A percentile compares a stretch with the other conserved stretches of the same genome.
Evolutionary conservation across 2,888 invertebrate species (phyloP).

Genomic region (Leucophora obtusa): DNA sequence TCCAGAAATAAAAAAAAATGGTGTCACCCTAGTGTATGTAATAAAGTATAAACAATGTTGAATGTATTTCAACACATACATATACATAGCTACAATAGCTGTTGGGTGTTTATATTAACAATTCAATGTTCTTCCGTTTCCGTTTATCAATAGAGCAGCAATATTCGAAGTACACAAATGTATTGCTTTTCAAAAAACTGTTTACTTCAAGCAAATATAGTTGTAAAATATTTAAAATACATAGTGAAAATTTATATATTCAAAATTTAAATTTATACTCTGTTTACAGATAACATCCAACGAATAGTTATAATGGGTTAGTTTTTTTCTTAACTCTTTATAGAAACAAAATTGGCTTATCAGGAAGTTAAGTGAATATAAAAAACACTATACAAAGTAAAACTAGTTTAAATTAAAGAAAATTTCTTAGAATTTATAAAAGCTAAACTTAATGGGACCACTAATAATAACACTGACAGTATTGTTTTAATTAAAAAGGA

Average conservation of each 20-base stretch:
- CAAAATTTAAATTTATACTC: background rate
- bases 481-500: too few species aligned
- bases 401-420: background rate
- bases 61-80: slow-evolving; percentile 1
- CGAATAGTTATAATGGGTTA: background rate
- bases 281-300: background rate
- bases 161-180: slow-evolving; percentile 5
- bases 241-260: background rate
- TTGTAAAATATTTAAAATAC: background rate
- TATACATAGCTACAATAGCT: slow-evolving; percentile 27
- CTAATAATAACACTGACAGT: background rate
- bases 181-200: slow-evolving; percentile 18
- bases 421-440: too few species aligned
- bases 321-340: background rate
- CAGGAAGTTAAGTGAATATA: slow-evolving; percentile 17
- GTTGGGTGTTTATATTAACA: slow-evolving; percentile 35
- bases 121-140: slow-evolving; percentile 45
- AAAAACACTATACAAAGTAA: background rate
- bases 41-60: background rate
- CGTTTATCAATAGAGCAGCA: slow-evolving; percentile 17
- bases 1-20: too few species aligned
- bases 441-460: background rate
- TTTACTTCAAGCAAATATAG: slow-evolving; percentile 15
- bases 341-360: slow-evolving; percentile 17
- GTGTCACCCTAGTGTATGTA: too few species aligned